Conservation (phyloP, 2,113 vertebrate species). For the Dinomys branickii region DNA sequence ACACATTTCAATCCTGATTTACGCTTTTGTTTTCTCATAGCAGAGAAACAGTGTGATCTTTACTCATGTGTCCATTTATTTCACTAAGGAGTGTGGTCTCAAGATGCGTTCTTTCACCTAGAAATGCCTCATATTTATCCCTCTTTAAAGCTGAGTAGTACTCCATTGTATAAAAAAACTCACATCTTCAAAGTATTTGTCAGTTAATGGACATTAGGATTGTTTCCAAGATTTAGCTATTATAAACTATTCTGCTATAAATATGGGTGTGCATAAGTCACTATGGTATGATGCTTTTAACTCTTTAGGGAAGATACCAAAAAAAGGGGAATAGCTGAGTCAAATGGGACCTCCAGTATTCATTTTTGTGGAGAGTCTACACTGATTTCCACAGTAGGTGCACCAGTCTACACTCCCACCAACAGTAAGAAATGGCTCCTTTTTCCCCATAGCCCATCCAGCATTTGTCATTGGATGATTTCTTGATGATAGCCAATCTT, state of each 20-base stretch:
- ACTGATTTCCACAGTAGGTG: neutral
- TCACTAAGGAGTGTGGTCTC: neutral
- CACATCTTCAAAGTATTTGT: neutral
- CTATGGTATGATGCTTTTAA: neutral
- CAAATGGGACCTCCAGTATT: neutral
- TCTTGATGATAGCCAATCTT: neutral
- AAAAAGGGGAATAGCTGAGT: neutral
- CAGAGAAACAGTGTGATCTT: neutral
- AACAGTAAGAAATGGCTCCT: neutral
- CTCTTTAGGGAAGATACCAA: neutral
- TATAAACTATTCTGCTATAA: neutral
- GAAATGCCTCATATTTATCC: neutral
- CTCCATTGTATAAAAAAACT: neutral
- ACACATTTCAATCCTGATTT: neutral
- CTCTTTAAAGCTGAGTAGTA: neutral
- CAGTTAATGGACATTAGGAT: neutral
- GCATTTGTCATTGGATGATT: neutral
- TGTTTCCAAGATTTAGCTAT: neutral
- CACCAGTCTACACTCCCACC: neutral
- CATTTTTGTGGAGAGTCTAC: neutral
- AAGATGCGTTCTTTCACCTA: neutral
- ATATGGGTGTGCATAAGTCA: neutral
- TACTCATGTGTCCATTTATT: neutral
- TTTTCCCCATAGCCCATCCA: neutral
- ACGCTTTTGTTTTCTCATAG: neutral